Percentiles rank a stretch among this genome's conserved stretches.
phyloP scores from a whole-genome alignment of 2,797 vertebrate genomes.

The Petrocephalus schoutedeni region DNA sequence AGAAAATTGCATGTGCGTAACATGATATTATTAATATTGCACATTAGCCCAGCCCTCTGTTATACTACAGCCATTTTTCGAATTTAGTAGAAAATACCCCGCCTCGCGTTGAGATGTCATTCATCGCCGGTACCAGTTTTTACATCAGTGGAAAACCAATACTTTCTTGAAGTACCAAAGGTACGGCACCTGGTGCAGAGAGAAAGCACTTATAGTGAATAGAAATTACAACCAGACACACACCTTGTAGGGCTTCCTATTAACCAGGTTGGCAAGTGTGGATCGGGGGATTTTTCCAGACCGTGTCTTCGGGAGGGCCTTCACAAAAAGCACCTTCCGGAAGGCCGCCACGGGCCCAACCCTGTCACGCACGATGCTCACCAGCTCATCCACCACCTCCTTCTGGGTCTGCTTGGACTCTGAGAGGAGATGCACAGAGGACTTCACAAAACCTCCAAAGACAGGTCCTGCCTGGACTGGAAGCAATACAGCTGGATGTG shows the following conservation, averaged over 20 bases:
- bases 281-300: conserved; percentile 93
- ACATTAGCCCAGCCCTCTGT: background rate
- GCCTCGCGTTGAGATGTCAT: background rate
- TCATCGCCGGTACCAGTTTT: background rate
- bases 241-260: conserved; percentile 83
- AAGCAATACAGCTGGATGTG: background rate
- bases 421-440: background rate
- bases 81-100: background rate
- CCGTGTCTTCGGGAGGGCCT: conserved; percentile 82
- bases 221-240: background rate
- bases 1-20: background rate
- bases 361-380: conserved; percentile 70
- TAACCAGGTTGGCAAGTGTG: conserved; percentile 75
- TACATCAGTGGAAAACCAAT: background rate
- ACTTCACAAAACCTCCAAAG: background rate
- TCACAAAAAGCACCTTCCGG: conserved; percentile 76
- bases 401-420: conserved; percentile 50
- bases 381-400: conserved; percentile 67
- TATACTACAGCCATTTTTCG: background rate
- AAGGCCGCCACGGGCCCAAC: conserved; percentile 91
- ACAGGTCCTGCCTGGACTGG: background rate
- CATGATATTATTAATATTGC: background rate
- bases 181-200: background rate
- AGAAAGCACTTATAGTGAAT: background rate
- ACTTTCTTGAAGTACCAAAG: background rate